Conservation (phyloP, 2,797 vertebrate species). For the Halcyon chelicuti region DNA sequence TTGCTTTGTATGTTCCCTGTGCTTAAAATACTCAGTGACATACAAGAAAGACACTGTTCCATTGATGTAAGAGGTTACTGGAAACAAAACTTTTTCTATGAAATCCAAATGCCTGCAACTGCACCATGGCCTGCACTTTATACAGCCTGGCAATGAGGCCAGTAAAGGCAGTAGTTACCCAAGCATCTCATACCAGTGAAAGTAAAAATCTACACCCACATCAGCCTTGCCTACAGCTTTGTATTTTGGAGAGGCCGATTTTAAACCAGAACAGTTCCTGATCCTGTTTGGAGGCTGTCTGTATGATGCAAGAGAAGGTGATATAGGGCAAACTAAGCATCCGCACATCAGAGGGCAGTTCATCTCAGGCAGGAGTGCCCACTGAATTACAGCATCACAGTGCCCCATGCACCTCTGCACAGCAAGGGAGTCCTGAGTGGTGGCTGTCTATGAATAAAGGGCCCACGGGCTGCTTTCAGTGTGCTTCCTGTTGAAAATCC, state of each 20-base stretch:
- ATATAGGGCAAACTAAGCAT: fast-evolving
- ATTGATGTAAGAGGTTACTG: not conserved
- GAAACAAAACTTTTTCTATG: not conserved
- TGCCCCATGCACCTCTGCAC: not conserved
- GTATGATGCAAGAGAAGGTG: not conserved
- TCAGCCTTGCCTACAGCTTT: not conserved
- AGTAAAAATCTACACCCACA: not conserved
- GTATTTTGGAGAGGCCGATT: not conserved
- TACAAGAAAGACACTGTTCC: not conserved
- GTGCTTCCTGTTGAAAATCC: not conserved
- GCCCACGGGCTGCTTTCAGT: not conserved
- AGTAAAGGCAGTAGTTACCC: not conserved
- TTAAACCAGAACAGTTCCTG: not conserved
- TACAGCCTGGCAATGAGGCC: not conserved
- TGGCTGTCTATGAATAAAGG: not conserved
- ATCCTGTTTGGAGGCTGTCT: not conserved
- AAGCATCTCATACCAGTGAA: not conserved
- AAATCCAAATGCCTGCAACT: not conserved
- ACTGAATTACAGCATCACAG: not conserved
- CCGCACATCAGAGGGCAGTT: not conserved
- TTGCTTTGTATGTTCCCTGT: not conserved
- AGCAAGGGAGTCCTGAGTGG: not conserved
- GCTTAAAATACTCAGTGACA: not conserved
- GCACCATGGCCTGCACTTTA: not conserved
- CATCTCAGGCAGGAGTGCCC: fast-evolving